Conservation (phyloP, 2,888 invertebrate genomes). For the Aleiodes testaceus region DNA sequence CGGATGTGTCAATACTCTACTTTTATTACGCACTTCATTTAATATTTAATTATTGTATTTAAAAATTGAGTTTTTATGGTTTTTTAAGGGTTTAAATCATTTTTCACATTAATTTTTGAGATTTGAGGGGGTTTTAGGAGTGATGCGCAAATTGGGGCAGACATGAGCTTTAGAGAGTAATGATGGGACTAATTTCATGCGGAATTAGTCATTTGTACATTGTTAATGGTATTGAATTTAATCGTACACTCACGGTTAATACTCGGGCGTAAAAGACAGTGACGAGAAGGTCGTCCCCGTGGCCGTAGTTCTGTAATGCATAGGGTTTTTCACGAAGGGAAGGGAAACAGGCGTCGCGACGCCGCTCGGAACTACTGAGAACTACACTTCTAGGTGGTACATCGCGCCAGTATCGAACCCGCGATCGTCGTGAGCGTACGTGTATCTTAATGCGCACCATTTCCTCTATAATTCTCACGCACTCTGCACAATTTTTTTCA, state of each 20-base stretch:
- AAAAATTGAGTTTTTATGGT: too few relatives aligned
- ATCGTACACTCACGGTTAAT: conserved; percentile 21
- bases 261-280: conserved; percentile 32
- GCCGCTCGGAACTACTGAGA: conserved; percentile 69
- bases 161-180: too few relatives aligned
- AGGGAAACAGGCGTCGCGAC: conserved; percentile 66
- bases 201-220: background rate
- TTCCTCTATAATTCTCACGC: conserved; percentile 39
- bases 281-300: conserved; percentile 38
- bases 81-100: too few relatives aligned
- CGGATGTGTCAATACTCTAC: too few relatives aligned
- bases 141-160: too few relatives aligned
- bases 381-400: conserved; percentile 67
- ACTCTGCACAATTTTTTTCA: conserved; percentile 18
- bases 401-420: conserved; percentile 70
- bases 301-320: conserved; percentile 22
- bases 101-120: too few relatives aligned
- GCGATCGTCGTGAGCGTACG: conserved; percentile 71
- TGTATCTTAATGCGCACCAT: conserved; percentile 57
- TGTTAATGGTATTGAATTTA: conserved; percentile 20
- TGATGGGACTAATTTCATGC: too few relatives aligned
- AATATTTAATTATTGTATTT: too few relatives aligned
- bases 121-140: too few relatives aligned
- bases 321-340: conserved; percentile 38
- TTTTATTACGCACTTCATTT: too few relatives aligned